phyloP scores from a whole-genome alignment of 2,797 vertebrate genomes.

The Syndactyla subalaris region DNA sequence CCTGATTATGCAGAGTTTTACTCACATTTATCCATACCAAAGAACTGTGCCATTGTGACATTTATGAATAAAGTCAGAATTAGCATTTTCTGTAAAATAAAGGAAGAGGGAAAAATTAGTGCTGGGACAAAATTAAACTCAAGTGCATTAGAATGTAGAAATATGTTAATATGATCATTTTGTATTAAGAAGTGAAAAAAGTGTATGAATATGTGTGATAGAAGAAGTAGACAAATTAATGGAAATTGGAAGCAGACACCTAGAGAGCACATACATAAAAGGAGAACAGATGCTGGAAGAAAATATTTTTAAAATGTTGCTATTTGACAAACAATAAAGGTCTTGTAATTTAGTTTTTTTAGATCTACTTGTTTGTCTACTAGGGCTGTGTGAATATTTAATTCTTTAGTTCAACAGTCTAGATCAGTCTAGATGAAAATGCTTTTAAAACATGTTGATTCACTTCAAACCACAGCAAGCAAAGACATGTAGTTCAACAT shows the following conservation, averaged over 20 bases:
- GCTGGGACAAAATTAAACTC: not conserved
- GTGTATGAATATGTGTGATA: not conserved
- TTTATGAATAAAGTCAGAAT: not conserved
- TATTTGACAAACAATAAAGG: not conserved
- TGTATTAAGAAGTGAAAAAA: not conserved
- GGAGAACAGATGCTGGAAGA: not conserved
- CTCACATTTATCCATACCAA: not conserved
- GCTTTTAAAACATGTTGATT: not conserved
- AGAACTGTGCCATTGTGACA: not conserved
- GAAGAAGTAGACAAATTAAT: not conserved
- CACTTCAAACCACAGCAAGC: not conserved
- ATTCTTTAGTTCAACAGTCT: not conserved
- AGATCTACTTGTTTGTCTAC: not conserved
- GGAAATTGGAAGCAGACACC: not conserved
- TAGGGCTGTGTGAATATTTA: not conserved
- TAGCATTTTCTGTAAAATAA: not conserved
- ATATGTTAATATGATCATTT: not conserved
- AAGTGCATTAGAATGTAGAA: not conserved
- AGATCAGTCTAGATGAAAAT: not conserved
- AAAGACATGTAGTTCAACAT: not conserved
- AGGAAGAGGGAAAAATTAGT: not conserved
- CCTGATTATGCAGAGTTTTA: not conserved
- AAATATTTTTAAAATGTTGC: not conserved
- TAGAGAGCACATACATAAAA: not conserved
- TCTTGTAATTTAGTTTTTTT: not conserved